Evolutionary conservation across 2,113 vertebrate species (phyloP), one percentile per base, ranked within the genome.

Genomic region (Anhinga anhinga): DNA sequence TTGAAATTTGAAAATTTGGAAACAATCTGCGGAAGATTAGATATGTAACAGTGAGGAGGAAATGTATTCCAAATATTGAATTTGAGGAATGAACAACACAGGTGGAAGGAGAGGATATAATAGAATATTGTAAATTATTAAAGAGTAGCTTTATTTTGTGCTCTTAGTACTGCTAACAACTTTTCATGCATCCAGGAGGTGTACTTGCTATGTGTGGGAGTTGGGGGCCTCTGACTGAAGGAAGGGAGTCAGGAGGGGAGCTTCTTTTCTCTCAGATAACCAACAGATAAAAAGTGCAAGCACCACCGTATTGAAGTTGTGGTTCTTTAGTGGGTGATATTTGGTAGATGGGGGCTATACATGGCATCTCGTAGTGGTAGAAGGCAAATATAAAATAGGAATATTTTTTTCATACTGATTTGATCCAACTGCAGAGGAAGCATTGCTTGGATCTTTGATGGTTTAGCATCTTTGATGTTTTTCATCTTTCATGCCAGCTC

Each of bases 401-500:
- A 16, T 67, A 5, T 50, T 50, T 81, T 77, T 82, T 66, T 65
- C 90, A 52, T 58, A n/a, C 13, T 44, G 22, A 44, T 38, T 80
- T 10, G 9, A 14, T 89, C 36, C 1, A 4, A 1, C 47, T 65
- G 21, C 34, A 44, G 36, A 67, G 11, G 32, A 85, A 22, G 20
- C 26, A 20, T 19, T 78, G 15, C 44, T 77, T 76, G 40, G 19
- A 42, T 55, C 14, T 42, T 20, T 23, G n/a, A n/a, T n/a, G n/a
- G 13, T 44, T 89, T 61, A 81, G 13, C 36, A 45, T 36, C 34
- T 93, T 21, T 94, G 47, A 29, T 80, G 18, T 4, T 25, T 73
- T 42, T 94, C 88, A 53, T 92, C 96, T 97, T 69, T 92, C 61
- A 26, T 87, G 92, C 11, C 93, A 99, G 98, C 96, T 98, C 17